Base-by-base conservation (phyloP, 2,113 vertebrate species). In the Indri indri region DNA sequence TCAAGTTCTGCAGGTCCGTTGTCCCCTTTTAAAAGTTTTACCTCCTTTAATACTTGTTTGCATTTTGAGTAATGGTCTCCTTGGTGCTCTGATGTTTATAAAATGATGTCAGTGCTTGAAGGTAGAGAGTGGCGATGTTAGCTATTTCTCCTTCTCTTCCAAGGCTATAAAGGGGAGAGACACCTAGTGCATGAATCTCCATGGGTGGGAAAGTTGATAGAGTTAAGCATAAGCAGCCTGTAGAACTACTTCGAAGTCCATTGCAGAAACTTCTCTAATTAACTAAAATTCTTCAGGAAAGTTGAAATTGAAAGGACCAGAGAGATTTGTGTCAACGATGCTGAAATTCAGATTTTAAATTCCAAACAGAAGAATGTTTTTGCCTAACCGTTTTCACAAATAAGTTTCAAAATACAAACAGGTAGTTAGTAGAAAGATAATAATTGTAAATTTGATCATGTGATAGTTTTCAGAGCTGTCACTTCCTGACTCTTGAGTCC, bases 71-170 rank as follows among this genome's bases (percentile, higher is more conserved):
- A 98, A 95, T 94, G 90, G 93, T 92, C 8, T 18, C 94, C 89
- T 94, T 95, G 91, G 93, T 93, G 66, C 68, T 81, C 52, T 91
- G 80, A 34, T 97, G 65, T 98, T 98, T 98, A 86, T 88, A 84
- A 98, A 98, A 94, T 96, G 74, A 92, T 83, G 89, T 97, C 91
- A 98, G 95, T 4, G 4, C 70, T 94, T 92, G 61, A 95, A 94
- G 40, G 96, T 40, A 91, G 74, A 96, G n/a, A 80, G 80, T 54
- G 88, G 22, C 40, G 22, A 27, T 74, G 81, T 16, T 96, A 74
- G 98, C 57, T 92, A 97, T 98, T 82, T 98, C 98, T 97, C 82
- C 84, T 95, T 82, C 88, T 74, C 74, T 96, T 94, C 88, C 37
- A 90, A 95, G 77, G 37, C 16, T 85, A 4, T 71, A 45, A 77